Conservation (phyloP, 2,888 invertebrate species). For the Chalcosyrphus nemorum region DNA sequence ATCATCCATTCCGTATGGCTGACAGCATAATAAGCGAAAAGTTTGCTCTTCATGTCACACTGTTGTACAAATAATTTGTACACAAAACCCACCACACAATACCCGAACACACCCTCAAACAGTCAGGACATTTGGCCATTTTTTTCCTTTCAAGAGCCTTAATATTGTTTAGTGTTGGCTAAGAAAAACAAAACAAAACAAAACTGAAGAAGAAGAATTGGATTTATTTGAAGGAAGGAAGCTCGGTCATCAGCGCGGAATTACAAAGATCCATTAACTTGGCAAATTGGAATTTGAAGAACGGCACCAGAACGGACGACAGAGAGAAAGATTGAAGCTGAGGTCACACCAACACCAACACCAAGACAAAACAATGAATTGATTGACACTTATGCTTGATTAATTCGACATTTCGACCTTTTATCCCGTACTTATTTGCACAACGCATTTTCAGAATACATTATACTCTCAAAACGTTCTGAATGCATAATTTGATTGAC, state of each 20-base stretch:
- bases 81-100: not conserved
- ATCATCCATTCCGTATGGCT: constrained; percentile 42
- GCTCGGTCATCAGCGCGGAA: constrained; percentile 36
- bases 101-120: not conserved
- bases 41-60: constrained; percentile 34
- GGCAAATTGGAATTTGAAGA: constrained; percentile 55
- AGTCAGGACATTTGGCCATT: not conserved
- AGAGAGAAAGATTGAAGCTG: not conserved
- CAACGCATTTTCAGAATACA: constrained; percentile 24
- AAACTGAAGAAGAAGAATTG: constrained; percentile 7
- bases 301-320: not conserved
- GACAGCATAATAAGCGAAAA: constrained; percentile 54
- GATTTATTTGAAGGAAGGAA: constrained; percentile 3
- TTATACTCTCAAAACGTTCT: constrained; percentile 16
- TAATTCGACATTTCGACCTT: constrained; percentile 15
- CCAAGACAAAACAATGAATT: constrained; percentile 19
- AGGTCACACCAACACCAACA: constrained; percentile 5
- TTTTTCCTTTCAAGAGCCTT: constrained; percentile 11
- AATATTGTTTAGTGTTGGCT: constrained; percentile 17
- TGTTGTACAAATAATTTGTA: constrained; percentile 16
- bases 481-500: constrained; percentile 29
- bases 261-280: constrained; percentile 49
- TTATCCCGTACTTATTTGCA: constrained; percentile 28
- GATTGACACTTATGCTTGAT: constrained; percentile 52
- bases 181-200: not conserved